Evolutionary conservation across 2,797 vertebrate genomes (phyloP).

Genomic region (Phaenicophaeus curvirostris): DNA sequence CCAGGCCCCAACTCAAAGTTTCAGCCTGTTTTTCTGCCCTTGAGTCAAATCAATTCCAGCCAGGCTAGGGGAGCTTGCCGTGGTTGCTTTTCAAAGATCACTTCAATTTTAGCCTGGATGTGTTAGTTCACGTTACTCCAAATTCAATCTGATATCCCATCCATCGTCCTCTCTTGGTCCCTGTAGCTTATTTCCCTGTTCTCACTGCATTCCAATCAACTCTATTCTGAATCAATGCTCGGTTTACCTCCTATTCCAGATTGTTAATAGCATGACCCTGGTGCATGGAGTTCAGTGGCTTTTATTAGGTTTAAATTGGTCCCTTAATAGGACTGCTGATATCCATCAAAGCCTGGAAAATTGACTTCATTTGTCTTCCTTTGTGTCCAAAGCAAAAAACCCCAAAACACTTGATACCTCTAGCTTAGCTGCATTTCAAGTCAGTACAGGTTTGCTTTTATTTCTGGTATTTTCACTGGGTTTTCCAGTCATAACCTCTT

Average conservation of each 20-base stretch:
- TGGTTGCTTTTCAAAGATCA: neutral
- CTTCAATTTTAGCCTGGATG: neutral
- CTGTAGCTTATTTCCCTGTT: neutral
- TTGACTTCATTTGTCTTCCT: neutral
- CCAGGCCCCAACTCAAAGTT: neutral
- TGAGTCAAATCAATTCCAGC: neutral
- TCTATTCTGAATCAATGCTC: neutral
- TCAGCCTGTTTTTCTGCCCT: neutral
- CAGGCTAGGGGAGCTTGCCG: accelerated
- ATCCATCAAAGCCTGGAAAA: neutral
- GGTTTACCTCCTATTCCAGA: neutral
- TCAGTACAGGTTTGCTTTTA: conserved; percentile 3
- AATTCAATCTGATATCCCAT: neutral
- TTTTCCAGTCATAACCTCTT: conserved; percentile 6
- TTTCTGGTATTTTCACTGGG: conserved; percentile 54
- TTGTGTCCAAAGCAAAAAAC: conserved; percentile 9
- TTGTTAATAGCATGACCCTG: neutral
- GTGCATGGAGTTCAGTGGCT: neutral
- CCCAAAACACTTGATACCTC: neutral
- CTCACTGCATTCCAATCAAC: neutral
- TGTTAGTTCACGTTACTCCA: neutral
- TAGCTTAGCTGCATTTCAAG: conserved; percentile 5
- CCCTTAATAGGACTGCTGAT: neutral
- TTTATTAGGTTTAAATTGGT: conserved; percentile 2
- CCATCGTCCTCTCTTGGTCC: neutral